Evolutionary conservation across 30 jellyfish, hydroid and myxozoan genomes (phyloP), one percentile per base, ranked within the genome.

Genomic region (Cassiopea andromeda): DNA sequence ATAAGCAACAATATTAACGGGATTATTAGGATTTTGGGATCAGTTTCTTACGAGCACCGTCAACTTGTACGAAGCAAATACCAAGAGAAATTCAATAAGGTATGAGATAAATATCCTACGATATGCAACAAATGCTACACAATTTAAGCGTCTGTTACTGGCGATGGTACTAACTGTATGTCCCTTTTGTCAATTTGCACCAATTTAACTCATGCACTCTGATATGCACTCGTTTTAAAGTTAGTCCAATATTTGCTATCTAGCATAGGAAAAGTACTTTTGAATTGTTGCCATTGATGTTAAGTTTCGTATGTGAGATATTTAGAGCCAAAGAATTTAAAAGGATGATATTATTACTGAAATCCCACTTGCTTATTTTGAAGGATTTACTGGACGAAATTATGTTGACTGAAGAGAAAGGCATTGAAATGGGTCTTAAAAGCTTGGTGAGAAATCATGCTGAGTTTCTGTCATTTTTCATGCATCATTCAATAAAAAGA

Each of bases 81-180:
- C 61, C 61, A 91, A 77, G 94, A 77, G 57, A 84, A 45, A 43
- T 78, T 61, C 61, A n/a, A 77, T 16, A 83, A 84, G 94, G 97
- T 91, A 18, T 1, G 93, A 9, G 1, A 8, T 27, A 5, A 9
- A 4, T 14, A 17, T 2, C 43, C 38, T 27, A 27, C 38, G 38
- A 27, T 27, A 27, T 27, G 38, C 38, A 27, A 27, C 38, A 27
- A 27, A 27, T 27, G 38, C 38, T 27, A 27, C 38, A 27, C 38
- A 27, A 27, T 27, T 27, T 27, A 27, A 27, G 38, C 0, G 38
- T 27, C 38, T 27, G 38, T 27, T 27, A 27, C 38, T 27, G 38
- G 38, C 38, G 38, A 27, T 27, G 38, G 38, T 27, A 27, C 38
- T 27, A 27, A 27, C 38, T 27, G 38, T 27, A 27, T 27, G 38